Conservation (phyloP, 2,797 vertebrate genomes). For the Sandelia bainsii region DNA sequence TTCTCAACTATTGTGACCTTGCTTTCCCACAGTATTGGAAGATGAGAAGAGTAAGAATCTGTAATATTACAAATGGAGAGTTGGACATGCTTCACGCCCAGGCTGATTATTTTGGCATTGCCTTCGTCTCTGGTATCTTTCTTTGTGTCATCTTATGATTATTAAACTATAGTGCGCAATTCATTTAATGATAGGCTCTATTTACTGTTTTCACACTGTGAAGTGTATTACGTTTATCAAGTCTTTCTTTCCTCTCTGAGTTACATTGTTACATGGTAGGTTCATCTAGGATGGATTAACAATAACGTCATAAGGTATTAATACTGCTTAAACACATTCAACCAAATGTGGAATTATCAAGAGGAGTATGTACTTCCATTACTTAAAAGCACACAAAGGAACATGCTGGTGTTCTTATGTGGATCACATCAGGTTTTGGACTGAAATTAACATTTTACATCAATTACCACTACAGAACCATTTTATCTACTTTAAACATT, state of each 20-base stretch:
- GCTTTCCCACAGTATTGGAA: constrained; percentile 72
- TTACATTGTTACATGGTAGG: not conserved
- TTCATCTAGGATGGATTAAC: not conserved
- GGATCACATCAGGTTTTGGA: not conserved
- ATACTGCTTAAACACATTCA: too few relatives aligned
- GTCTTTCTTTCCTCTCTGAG: not conserved
- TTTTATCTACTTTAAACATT: not conserved
- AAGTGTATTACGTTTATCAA: not conserved
- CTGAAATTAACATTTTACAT: not conserved
- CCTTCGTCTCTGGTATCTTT: not conserved
- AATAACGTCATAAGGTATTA: not conserved
- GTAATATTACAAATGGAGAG: constrained; percentile 22
- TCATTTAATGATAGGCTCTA: not conserved
- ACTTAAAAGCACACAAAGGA: not conserved
- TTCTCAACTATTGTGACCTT: constrained; percentile 52
- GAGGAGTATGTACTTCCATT: not conserved
- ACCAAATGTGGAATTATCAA: not conserved
- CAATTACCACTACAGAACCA: not conserved
- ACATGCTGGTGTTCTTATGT: not conserved
- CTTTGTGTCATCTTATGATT: not conserved
- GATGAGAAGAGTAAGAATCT: constrained; percentile 20
- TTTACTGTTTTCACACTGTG: not conserved
- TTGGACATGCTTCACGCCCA: constrained; percentile 14
- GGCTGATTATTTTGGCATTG: constrained; percentile 2
- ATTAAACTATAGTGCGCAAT: not conserved